Base-by-base conservation (phyloP, 2,797 vertebrate genomes). In the Enteromius argenteus region DNA sequence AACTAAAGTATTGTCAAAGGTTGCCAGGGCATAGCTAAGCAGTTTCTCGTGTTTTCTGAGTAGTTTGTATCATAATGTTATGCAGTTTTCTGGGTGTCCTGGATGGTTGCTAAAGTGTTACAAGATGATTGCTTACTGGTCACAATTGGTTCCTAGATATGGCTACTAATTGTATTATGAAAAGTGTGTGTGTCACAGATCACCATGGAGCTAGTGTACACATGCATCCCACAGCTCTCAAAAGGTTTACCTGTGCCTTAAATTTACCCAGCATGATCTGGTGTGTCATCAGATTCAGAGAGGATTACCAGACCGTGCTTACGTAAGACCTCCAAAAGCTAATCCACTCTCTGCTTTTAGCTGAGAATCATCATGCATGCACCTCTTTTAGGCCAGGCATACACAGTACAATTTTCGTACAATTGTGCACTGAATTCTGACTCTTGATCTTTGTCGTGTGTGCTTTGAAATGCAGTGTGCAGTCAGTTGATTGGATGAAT, bases 251-350 rank as follows among this genome's bases (percentile, higher is more conserved):
- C 84, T 73, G 74, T 62, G 64, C 64, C 32, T 64, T 80, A 80
- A 81, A 79, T 77, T 76, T 60, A 77, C 83, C 81, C 49, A 67
- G 62, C 37, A 56, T 9, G 6, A 74, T 58, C 73, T 32, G 23
- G 62, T 77, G 84, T 86, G 90, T 81, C 84, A 90, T 83, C 76
- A 88, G 87, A 51, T 78, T 80, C 82, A 80, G 79, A 91, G 84
- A 88, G 89, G 91, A 93, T 94, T 93, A 93, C 86, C 87, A 87
- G 88, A 88, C 90, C 88, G 87, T 79, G 80, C 77, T 92, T 92
- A 90, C 42, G 66, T 85, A 90, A 92, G 58, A 88, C 79, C 79
- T 53, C 75, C 13, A 82, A 81, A 69, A 64, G 80, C 85, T 85
- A 88, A 89, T 89, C 89, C 69, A 78, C 83, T 89, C 84, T 84